Percentiles rank a stretch among this genome's conserved stretches.
phyloP scores from a whole-genome alignment of 2,888 invertebrate genomes.

The Congeria kusceri region DNA sequence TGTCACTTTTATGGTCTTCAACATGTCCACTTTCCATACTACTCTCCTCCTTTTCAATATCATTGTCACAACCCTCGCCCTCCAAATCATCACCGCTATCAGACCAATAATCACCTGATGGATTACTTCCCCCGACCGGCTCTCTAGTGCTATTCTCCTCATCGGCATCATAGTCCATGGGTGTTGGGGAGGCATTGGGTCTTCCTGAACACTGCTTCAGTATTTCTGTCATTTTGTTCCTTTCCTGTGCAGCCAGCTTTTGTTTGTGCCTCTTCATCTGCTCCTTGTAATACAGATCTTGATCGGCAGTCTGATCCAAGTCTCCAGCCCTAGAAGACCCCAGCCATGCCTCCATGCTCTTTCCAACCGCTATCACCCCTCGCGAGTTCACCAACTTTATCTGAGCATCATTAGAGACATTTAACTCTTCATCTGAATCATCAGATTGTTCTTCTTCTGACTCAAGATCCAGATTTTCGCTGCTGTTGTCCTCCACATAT shows the following conservation, averaged over 20 bases:
- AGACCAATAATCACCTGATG: conserved; percentile 46
- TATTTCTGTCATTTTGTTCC: conserved; percentile 57
- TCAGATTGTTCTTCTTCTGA: conserved; percentile 36
- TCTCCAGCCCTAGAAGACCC: conserved; percentile 10
- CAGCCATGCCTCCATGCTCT: conserved; percentile 58
- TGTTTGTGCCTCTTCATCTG: conserved; percentile 53
- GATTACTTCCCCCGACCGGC: conserved; percentile 17
- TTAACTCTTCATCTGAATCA: conserved; percentile 45
- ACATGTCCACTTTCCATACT: not conserved
- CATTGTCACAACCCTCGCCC: not conserved
- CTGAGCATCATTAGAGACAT: conserved; percentile 36
- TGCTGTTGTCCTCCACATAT: conserved; percentile 16
- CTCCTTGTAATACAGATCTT: conserved; percentile 34
- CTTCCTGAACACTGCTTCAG: conserved; percentile 56
- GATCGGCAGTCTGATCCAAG: conserved; percentile 11
- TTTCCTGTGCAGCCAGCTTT: conserved; percentile 48
- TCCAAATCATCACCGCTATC: not conserved
- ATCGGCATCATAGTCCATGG: conserved; percentile 63
- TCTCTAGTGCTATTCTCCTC: conserved; percentile 53
- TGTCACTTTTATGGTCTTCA: too few species aligned
- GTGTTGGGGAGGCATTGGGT: conserved; percentile 68
- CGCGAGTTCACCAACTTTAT: conserved; percentile 48
- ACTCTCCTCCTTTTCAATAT: too few species aligned
- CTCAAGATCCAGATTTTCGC: conserved; percentile 26
- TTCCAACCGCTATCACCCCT: conserved; percentile 53